Conservation (phyloP, 2,888 invertebrate species). For the Odontothrips loti region DNA sequence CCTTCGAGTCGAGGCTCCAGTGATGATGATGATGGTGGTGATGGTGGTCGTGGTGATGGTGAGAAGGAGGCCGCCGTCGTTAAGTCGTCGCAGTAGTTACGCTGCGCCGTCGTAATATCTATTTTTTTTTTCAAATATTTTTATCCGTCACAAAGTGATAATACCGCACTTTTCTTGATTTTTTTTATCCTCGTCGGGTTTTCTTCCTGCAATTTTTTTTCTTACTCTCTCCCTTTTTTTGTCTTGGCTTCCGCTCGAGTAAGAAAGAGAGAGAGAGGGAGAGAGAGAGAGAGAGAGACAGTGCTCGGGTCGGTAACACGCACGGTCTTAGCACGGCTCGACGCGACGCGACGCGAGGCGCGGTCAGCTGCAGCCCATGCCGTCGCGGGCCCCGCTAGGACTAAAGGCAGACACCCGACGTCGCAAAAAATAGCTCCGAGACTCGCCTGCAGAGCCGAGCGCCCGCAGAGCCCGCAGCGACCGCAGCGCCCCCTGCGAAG, state of each 20-base stretch:
- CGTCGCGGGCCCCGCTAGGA: slow-evolving; percentile 5
- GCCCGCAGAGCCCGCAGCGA: slow-evolving; percentile 34
- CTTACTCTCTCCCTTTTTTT: background rate
- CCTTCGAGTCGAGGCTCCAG: background rate
- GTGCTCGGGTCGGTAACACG: slow-evolving; percentile 2
- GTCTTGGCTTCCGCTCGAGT: background rate
- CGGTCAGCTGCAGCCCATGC: background rate
- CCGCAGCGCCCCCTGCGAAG: background rate
- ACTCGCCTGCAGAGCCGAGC: slow-evolving; percentile 47
- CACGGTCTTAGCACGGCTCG: background rate
- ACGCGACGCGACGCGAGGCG: background rate
- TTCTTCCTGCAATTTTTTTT: background rate
- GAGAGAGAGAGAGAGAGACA: background rate
- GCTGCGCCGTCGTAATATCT: slow-evolving; percentile 4
- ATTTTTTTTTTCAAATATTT: background rate
- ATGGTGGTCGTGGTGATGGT: too few relatives aligned
- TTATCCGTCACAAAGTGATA: background rate
- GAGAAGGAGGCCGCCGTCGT: background rate
- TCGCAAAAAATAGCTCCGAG: slow-evolving; percentile 18
- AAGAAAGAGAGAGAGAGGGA: background rate
- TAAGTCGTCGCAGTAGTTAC: background rate
- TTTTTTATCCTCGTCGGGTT: background rate
- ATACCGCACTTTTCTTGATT: background rate
- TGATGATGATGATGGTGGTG: background rate
- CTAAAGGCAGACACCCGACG: slow-evolving; percentile 29